Conservation (phyloP, 2,113 vertebrate genomes). For the Cyrtonyx montezumae region DNA sequence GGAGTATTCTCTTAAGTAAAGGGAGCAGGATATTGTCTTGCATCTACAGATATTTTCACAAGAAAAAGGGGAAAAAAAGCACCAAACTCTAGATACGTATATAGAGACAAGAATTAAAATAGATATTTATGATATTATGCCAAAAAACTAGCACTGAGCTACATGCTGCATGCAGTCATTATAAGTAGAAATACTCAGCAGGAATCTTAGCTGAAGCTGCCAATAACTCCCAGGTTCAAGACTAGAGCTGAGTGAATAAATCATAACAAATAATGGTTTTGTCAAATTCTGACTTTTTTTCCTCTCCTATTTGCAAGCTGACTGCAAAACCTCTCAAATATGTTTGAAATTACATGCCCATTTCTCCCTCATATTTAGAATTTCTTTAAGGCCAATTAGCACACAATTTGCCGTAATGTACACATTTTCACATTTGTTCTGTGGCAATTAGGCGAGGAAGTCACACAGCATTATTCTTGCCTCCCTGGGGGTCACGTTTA, state of each 20-base stretch:
- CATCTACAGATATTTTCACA: slow-evolving; percentile 27
- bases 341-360: slow-evolving; percentile 60
- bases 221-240: slow-evolving; percentile 70
- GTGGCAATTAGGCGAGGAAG: slow-evolving; percentile 64
- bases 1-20: slow-evolving; percentile 48
- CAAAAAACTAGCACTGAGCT: slow-evolving; percentile 47
- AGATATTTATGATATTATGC: slow-evolving; percentile 61
- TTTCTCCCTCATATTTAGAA: slow-evolving; percentile 21
- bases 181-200: slow-evolving; percentile 69
- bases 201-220: slow-evolving; percentile 67
- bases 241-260: slow-evolving; percentile 68
- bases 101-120: slow-evolving; percentile 56
- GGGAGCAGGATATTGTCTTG: slow-evolving; percentile 36
- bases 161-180: slow-evolving; percentile 64
- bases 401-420: slow-evolving; percentile 65
- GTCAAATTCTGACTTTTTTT: slow-evolving; percentile 45
- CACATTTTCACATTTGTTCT: slow-evolving; percentile 66
- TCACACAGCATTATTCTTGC: slow-evolving; percentile 54
- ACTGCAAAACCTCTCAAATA: slow-evolving; percentile 50
- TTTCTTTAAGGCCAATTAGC: slow-evolving; percentile 63
- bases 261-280: slow-evolving; percentile 72
- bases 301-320: slow-evolving; percentile 39
- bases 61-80: background rate
- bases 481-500: slow-evolving; percentile 52
- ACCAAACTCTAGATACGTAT: slow-evolving; percentile 26